These are phyloP conservation scores for Staurois parvus DNA, from an alignment of 2,797 vertebrate genomes.

Conservation along the genomic window DNA sequence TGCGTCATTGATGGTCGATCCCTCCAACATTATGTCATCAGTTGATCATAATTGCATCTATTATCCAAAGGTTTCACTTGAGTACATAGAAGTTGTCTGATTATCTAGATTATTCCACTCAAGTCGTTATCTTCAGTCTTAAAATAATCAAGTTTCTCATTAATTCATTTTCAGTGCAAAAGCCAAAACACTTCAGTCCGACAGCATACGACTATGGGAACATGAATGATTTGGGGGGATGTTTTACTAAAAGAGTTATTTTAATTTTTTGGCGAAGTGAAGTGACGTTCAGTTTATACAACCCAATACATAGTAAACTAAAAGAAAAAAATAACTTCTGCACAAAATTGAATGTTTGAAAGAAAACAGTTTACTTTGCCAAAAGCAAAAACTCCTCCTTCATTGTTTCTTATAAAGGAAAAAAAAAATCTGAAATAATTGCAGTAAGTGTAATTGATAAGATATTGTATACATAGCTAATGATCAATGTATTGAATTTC, in stretches of 20 bases:
- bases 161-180: slow-evolving; percentile 33
- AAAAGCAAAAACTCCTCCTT: too few relatives aligned
- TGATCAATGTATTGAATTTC: too few relatives aligned
- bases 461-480: too few relatives aligned
- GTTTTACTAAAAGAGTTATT: not conserved
- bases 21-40: slow-evolving; percentile 43
- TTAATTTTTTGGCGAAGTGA: not conserved
- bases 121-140: slow-evolving; percentile 25
- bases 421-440: too few relatives aligned
- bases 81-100: slow-evolving; percentile 35
- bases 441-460: too few relatives aligned
- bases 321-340: too few relatives aligned
- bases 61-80: slow-evolving; percentile 50
- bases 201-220: slow-evolving; percentile 13
- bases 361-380: too few relatives aligned
- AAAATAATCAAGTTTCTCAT: slow-evolving; percentile 49
- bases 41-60: slow-evolving; percentile 56
- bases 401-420: too few relatives aligned
- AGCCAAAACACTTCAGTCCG: slow-evolving; percentile 29
- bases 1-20: slow-evolving; percentile 38
- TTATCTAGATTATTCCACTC: slow-evolving; percentile 51
- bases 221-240: not conserved
- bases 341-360: too few relatives aligned
- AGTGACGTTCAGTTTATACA: too few relatives aligned
- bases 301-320: too few relatives aligned